Conservation (phyloP, 2,113 vertebrate genomes). For the Hylia prasina region DNA sequence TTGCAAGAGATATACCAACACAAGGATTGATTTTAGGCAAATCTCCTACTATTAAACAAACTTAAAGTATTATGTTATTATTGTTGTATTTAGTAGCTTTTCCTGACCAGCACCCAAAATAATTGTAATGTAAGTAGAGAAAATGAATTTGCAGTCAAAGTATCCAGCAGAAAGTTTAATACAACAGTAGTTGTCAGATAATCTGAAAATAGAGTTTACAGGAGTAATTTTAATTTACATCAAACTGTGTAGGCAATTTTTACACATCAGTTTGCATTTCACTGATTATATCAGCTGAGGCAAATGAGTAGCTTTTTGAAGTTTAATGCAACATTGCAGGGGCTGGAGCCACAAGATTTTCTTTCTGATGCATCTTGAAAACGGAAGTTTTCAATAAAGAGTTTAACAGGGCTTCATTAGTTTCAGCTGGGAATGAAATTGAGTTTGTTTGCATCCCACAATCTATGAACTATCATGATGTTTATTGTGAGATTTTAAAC, state of each 20-base stretch:
- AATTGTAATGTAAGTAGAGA: slow-evolving; percentile 42
- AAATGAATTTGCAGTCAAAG: slow-evolving; percentile 46
- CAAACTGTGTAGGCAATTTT: slow-evolving; percentile 15
- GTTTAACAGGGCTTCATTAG: background rate
- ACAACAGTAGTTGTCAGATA: slow-evolving; percentile 37
- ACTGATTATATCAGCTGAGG: slow-evolving; percentile 7
- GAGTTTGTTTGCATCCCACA: background rate
- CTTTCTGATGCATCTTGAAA: background rate
- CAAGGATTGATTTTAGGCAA: background rate
- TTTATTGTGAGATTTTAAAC: background rate
- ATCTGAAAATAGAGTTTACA: slow-evolving; percentile 50
- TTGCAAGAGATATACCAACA: background rate
- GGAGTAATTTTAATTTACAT: slow-evolving; percentile 58
- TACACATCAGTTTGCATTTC: slow-evolving; percentile 31
- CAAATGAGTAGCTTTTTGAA: background rate
- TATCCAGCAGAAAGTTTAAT: slow-evolving; percentile 55
- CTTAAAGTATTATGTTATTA: slow-evolving; percentile 48
- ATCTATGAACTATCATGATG: background rate
- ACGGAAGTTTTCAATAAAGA: background rate
- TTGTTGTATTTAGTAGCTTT: background rate
- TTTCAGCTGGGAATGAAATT: background rate
- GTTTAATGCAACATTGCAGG: background rate
- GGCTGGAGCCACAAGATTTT: background rate
- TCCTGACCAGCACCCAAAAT: slow-evolving; percentile 32
- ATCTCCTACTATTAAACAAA: slow-evolving; percentile 12